A percentile compares a stretch with the other conserved stretches of the same genome.
Conservation (phyloP, 2,888 invertebrate genomes). For the Drosophila austrosaltans region DNA sequence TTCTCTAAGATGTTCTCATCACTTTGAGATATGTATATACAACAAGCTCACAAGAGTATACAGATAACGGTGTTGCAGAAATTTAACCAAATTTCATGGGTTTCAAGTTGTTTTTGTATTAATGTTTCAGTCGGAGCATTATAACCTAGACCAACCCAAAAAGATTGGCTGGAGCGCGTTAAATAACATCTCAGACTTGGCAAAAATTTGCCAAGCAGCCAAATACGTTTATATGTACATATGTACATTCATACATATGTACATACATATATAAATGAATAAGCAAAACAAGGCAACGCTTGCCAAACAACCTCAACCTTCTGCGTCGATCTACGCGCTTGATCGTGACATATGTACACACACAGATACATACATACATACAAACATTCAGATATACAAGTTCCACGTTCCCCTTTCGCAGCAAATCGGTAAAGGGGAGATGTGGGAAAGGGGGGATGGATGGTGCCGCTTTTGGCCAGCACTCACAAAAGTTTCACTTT, state of each 20-base stretch:
- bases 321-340: constrained; percentile 54
- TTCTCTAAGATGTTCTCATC: neutral
- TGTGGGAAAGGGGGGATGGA: neutral
- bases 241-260: constrained; percentile 29
- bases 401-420: constrained; percentile 59
- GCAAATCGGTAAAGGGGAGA: constrained; percentile 6
- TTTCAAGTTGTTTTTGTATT: constrained; percentile 1
- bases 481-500: constrained; percentile 77
- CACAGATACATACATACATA: neutral
- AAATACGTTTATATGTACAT: constrained; percentile 25
- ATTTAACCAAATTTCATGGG: neutral
- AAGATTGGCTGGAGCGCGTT: constrained; percentile 29
- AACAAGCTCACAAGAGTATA: neutral
- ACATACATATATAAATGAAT: constrained; percentile 38
- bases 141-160: constrained; percentile 73
- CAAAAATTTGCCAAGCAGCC: constrained; percentile 25
- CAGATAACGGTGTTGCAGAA: neutral
- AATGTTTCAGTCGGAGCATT: constrained; percentile 28
- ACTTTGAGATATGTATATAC: neutral
- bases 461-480: constrained; percentile 32
- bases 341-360: constrained; percentile 60
- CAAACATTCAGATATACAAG: constrained; percentile 37
- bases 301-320: constrained; percentile 74
- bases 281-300: constrained; percentile 47
- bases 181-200: constrained; percentile 32